phyloP scores from a whole-genome alignment of 2,113 vertebrate species.

The Alaudala cheleensis region DNA sequence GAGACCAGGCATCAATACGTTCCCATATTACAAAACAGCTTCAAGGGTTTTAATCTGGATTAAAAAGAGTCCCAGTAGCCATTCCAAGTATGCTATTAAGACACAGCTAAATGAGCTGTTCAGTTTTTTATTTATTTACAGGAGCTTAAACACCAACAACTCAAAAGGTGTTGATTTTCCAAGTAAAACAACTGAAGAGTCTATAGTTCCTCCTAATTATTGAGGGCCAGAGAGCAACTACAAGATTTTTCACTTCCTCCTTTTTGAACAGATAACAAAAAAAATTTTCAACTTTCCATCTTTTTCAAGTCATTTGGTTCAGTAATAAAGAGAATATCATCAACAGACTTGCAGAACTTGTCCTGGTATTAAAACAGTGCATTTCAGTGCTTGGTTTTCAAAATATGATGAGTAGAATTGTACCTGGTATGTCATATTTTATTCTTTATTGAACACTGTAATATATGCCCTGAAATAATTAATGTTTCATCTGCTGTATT shows the following conservation, averaged over 20 bases:
- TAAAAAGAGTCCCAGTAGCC: background rate
- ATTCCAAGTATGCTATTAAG: background rate
- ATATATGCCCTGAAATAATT: too few relatives aligned
- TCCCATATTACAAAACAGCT: background rate
- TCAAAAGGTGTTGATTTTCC: background rate
- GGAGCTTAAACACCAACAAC: background rate
- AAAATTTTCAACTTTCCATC: background rate
- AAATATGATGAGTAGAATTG: rapidly evolving
- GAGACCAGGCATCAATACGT: background rate
- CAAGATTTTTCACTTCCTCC: background rate
- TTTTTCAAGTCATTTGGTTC: background rate
- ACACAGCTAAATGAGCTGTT: background rate
- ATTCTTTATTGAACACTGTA: background rate
- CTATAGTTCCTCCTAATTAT: background rate
- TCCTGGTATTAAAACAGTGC: background rate
- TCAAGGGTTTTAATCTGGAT: background rate
- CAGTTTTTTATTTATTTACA: background rate
- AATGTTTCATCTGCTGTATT: too few relatives aligned
- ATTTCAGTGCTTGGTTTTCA: background rate
- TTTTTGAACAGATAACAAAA: background rate
- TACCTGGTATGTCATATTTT: background rate
- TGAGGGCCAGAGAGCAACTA: background rate
- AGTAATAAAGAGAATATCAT: background rate
- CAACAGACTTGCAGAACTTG: background rate
- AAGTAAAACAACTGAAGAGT: background rate